These are phyloP conservation scores for Istiophorus platypterus DNA, from an alignment of 2,113 vertebrate species.

Conservation along the genomic window DNA sequence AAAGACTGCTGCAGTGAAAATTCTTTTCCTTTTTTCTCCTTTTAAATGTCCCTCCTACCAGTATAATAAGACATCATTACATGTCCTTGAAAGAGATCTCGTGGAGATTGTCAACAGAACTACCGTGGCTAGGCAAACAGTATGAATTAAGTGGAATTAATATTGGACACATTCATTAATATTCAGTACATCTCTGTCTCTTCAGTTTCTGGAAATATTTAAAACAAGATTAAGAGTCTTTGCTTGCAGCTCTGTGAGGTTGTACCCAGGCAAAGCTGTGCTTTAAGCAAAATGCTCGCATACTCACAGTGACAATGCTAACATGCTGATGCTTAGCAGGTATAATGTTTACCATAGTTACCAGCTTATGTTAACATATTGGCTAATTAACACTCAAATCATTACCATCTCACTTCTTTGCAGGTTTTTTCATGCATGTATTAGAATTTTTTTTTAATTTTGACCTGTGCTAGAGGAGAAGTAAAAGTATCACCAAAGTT, in stretches of 20 bases:
- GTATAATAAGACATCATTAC: background rate
- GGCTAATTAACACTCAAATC: too few relatives aligned
- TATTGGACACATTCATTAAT: conserved; percentile 19
- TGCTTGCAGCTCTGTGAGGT: background rate
- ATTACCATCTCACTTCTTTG: too few relatives aligned
- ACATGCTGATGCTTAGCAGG: too few relatives aligned
- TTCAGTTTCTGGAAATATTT: conserved; percentile 30
- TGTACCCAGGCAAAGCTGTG: background rate
- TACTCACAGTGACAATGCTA: too few relatives aligned
- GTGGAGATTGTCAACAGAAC: conserved; percentile 10
- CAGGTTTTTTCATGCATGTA: too few relatives aligned
- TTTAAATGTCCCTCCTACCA: background rate
- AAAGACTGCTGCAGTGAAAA: conserved; percentile 19
- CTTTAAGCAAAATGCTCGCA: background rate
- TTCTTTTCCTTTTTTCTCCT: background rate
- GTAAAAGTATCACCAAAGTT: too few relatives aligned
- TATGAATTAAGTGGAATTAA: conserved; percentile 13
- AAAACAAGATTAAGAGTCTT: background rate
- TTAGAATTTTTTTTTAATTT: too few relatives aligned
- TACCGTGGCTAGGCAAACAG: conserved; percentile 3
- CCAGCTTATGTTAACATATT: background rate
- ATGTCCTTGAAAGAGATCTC: conserved; percentile 32
- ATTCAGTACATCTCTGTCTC: conserved; percentile 9
- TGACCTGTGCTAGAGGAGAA: too few relatives aligned
- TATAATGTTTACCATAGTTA: background rate